Evolutionary conservation across 1,140 invertebrate genomes (phyloP).

Genomic region (Drosophila ananassae): DNA sequence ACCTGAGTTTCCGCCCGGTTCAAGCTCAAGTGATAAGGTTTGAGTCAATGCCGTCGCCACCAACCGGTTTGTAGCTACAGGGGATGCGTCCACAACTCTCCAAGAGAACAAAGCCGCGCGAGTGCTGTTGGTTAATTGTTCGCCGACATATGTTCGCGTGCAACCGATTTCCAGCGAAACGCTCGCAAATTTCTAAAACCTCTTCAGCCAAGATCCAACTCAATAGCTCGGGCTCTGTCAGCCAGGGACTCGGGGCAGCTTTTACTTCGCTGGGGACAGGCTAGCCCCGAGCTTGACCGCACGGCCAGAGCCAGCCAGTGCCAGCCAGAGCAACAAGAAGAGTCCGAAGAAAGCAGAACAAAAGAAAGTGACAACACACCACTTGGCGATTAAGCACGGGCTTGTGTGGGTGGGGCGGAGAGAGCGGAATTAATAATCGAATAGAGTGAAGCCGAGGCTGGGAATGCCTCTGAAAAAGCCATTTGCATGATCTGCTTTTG

Average conservation of each 20-base stretch:
- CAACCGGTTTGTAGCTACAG: constrained; percentile 36
- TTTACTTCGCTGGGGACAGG: constrained; percentile 37
- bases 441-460: constrained; percentile 26
- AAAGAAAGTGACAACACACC: constrained; percentile 66
- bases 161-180: constrained; percentile 21
- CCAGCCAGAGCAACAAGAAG: constrained; percentile 47
- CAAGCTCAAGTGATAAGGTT: constrained; percentile 53
- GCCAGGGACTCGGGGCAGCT: constrained; percentile 24
- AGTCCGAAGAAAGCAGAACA: constrained; percentile 55
- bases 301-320: constrained; percentile 47
- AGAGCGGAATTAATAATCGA: constrained; percentile 55
- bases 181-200: constrained; percentile 11
- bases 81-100: constrained; percentile 10
- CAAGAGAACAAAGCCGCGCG: constrained; percentile 27
- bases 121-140: constrained; percentile 33
- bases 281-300: constrained; percentile 51
- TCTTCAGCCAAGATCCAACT: neutral
- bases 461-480: constrained; percentile 37
- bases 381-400: neutral
- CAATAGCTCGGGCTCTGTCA: neutral
- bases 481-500: constrained; percentile 56
- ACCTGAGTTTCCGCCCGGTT: constrained; percentile 26
- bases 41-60: constrained; percentile 22
- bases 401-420: constrained; percentile 23
- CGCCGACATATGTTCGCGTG: constrained; percentile 8